Evolutionary conservation across 2,113 vertebrate species (phyloP).

Genomic region (Pelecanoides urinatrix): DNA sequence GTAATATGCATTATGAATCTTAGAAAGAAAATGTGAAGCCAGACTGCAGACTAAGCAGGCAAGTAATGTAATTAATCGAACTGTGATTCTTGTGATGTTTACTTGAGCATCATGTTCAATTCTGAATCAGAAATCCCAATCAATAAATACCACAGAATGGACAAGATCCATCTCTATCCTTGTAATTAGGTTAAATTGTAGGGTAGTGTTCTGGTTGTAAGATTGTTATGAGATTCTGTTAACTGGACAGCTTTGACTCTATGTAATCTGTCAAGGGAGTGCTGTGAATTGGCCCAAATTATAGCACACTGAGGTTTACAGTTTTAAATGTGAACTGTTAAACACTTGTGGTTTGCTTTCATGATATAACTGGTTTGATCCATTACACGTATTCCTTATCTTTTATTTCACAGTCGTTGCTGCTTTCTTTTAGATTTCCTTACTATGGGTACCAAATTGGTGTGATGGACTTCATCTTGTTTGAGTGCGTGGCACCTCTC

Average conservation of each 20-base stretch:
- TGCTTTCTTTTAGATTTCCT: not conserved
- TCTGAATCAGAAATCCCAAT: not conserved
- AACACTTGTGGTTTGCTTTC: not conserved
- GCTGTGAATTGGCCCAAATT: not conserved
- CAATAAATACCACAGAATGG: not conserved
- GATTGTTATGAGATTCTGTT: not conserved
- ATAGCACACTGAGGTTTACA: not conserved
- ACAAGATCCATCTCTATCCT: not conserved
- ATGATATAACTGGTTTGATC: not conserved
- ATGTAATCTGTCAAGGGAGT: not conserved
- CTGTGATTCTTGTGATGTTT: not conserved
- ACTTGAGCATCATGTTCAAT: not conserved
- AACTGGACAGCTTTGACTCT: not conserved
- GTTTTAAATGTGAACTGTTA: not conserved
- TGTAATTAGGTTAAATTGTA: not conserved
- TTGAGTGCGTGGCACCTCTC: not conserved
- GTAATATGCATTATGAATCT: not conserved
- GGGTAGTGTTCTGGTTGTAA: not conserved
- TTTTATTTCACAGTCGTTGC: not conserved
- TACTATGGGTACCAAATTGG: not conserved
- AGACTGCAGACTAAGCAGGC: not conserved
- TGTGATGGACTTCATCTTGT: not conserved
- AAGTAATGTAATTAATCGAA: not conserved
- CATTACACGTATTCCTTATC: not conserved
- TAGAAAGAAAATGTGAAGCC: constrained; percentile 21